Conservation (phyloP, 2,797 vertebrate species). For the Odontamblyopus rebecca region DNA sequence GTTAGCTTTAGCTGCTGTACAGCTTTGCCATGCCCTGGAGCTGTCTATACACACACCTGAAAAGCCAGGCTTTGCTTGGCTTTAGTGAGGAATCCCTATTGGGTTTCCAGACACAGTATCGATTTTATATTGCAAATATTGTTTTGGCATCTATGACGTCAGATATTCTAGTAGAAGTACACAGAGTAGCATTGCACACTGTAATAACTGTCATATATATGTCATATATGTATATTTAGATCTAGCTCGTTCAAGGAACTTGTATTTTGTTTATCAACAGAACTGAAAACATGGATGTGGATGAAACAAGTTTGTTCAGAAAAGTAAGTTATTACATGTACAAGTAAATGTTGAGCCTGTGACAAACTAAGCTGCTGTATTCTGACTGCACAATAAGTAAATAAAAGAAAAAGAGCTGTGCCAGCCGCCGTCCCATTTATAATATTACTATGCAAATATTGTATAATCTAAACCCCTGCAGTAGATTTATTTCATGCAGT, state of each 20-base stretch:
- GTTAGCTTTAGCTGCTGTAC: conserved; percentile 65
- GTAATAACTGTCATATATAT: background rate
- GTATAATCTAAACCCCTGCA: background rate
- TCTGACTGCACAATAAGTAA: background rate
- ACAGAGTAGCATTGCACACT: background rate
- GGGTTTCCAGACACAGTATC: conserved; percentile 44
- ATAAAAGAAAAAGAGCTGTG: too few species aligned
- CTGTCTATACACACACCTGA: conserved; percentile 57
- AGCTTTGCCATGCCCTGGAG: conserved; percentile 61
- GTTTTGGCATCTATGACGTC: conserved; percentile 44
- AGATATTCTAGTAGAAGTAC: background rate
- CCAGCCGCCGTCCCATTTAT: background rate
- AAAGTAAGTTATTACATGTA: conserved; percentile 59
- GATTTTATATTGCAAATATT: conserved; percentile 52
- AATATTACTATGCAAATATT: background rate
- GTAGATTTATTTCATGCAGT: background rate
- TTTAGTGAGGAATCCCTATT: conserved; percentile 54
- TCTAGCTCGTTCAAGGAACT: conserved; percentile 1
- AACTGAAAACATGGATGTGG: conserved; percentile 57
- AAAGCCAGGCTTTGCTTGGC: conserved; percentile 53
- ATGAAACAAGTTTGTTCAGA: conserved; percentile 58
- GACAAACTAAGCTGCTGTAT: background rate
- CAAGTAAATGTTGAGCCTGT: background rate
- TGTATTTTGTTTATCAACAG: conserved; percentile 54
- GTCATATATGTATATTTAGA: background rate